phyloP scores from a whole-genome alignment of 2,888 invertebrate genomes.

The Spilarctia lutea region DNA sequence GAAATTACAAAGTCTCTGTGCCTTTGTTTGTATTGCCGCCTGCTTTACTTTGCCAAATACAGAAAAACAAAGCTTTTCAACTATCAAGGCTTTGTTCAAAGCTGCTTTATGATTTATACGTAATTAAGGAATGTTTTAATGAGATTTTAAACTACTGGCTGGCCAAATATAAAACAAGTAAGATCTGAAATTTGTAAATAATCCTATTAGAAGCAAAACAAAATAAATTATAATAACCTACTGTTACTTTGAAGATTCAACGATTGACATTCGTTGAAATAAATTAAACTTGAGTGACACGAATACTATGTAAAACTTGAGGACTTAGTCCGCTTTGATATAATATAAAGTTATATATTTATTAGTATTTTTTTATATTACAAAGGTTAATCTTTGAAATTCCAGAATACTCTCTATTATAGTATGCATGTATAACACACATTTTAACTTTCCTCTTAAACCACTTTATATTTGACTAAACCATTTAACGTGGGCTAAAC shows the following conservation, averaged over 20 bases:
- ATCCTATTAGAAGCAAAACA: not conserved
- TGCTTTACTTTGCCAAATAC: not conserved
- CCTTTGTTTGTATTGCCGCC: not conserved
- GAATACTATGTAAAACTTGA: too few relatives aligned
- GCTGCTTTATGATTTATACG: not conserved
- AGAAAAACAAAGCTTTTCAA: not conserved
- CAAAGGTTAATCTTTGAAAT: too few relatives aligned
- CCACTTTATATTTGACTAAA: too few relatives aligned
- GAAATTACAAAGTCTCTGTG: not conserved
- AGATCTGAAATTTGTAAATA: not conserved
- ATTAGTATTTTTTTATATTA: too few relatives aligned
- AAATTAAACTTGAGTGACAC: not conserved
- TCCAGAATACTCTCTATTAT: too few relatives aligned
- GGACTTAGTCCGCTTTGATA: too few relatives aligned
- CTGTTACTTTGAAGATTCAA: not conserved
- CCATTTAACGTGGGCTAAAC: too few relatives aligned
- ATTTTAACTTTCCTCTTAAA: too few relatives aligned
- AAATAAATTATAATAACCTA: not conserved
- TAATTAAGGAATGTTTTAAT: not conserved
- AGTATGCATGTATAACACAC: too few relatives aligned
- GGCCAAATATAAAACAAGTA: not conserved
- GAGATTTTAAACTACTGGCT: not conserved
- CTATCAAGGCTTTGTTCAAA: not conserved
- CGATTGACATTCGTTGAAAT: not conserved
- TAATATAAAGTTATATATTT: too few relatives aligned